Evolutionary conservation across 2,113 vertebrate genomes (phyloP).

Genomic region (Phaethornis superciliosus): DNA sequence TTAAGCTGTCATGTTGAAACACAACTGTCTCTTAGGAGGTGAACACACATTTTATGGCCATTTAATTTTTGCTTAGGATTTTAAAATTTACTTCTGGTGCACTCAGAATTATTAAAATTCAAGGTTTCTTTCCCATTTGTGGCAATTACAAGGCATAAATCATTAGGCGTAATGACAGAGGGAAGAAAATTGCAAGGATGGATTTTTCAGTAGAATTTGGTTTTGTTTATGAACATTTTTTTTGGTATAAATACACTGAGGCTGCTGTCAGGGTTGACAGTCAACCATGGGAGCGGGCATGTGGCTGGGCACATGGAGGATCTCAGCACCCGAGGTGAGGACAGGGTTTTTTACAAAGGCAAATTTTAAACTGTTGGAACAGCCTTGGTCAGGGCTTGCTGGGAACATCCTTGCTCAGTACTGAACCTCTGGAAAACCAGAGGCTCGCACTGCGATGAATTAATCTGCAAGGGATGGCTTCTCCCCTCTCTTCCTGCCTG

Average conservation of each 20-base stretch:
- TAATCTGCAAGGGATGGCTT: background rate
- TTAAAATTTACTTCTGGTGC: background rate
- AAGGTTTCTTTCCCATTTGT: background rate
- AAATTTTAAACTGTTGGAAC: background rate
- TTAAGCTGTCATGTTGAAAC: conserved; percentile 19
- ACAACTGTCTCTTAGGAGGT: background rate
- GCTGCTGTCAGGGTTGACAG: fast-evolving
- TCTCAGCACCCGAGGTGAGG: background rate
- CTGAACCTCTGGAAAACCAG: background rate
- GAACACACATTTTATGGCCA: background rate
- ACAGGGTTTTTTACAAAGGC: background rate
- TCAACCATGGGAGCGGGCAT: fast-evolving
- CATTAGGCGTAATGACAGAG: background rate
- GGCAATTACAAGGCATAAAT: background rate
- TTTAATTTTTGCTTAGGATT: conserved; percentile 42
- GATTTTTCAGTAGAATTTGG: background rate
- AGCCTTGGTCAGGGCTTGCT: background rate
- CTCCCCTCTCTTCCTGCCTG: background rate
- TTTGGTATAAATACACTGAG: background rate
- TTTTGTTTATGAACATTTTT: background rate
- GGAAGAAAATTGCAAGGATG: background rate
- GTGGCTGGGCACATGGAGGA: background rate
- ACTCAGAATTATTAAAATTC: background rate
- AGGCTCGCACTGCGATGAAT: fast-evolving
- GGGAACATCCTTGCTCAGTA: background rate